Evolutionary conservation across 2,113 vertebrate genomes (phyloP).

Genomic region (Neolamprologus caudopunctatus): DNA sequence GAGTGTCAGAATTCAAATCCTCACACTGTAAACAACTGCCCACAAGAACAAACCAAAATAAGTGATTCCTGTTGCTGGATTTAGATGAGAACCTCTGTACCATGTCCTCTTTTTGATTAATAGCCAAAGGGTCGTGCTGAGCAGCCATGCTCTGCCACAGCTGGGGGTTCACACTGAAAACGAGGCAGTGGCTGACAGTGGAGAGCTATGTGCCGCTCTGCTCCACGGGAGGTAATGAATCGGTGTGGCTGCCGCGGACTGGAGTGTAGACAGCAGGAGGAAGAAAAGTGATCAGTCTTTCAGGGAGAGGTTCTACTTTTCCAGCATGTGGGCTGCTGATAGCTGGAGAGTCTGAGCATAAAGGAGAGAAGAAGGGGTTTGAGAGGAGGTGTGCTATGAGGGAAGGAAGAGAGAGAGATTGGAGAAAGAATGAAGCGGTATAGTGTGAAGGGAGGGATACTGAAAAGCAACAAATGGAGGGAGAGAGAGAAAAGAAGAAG

Average conservation of each 20-base stretch:
- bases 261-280: conserved; percentile 41
- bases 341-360: background rate
- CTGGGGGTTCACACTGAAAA: conserved; percentile 13
- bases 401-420: background rate
- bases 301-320: conserved; percentile 1
- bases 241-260: conserved; percentile 12
- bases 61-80: background rate
- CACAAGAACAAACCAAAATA: background rate
- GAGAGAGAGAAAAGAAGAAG: background rate
- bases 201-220: conserved; percentile 42
- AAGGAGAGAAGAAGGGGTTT: background rate
- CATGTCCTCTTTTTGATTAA: conserved; percentile 25
- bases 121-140: conserved; percentile 23
- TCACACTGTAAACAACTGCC: background rate
- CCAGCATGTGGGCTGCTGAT: conserved; percentile 15
- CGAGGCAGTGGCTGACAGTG: conserved; percentile 13
- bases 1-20: background rate
- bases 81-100: background rate
- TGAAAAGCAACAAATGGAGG: background rate
- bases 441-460: background rate
- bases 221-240: conserved; percentile 55
- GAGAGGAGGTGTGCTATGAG: background rate
- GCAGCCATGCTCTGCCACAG: conserved; percentile 1
- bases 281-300: conserved; percentile 53
- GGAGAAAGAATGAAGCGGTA: background rate